Evolutionary conservation across 2,888 invertebrate species (phyloP).

Genomic region (Pollenia angustigena): DNA sequence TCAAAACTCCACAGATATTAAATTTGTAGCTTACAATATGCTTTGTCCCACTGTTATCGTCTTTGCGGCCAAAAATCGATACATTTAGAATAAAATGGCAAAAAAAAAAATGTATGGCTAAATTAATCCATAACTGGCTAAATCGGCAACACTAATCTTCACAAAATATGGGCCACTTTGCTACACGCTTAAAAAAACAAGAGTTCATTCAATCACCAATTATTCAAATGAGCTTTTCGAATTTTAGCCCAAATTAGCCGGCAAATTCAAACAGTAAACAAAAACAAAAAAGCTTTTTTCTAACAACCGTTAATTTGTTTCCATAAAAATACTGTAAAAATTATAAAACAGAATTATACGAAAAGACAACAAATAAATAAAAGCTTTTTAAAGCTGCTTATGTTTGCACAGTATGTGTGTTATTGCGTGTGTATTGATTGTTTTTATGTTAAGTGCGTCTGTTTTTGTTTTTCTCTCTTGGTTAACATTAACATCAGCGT

Average conservation of each 20-base stretch:
- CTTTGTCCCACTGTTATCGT: too few species aligned
- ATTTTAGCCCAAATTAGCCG: conserved; percentile 6
- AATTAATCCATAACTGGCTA: too few species aligned
- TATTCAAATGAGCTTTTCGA: conserved; percentile 54
- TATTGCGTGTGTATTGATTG: neutral
- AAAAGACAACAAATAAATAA: neutral
- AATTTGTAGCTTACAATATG: too few species aligned
- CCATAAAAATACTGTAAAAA: conserved; percentile 36
- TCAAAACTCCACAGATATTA: too few species aligned
- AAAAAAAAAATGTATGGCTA: too few species aligned
- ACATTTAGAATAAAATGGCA: too few species aligned
- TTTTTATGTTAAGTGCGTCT: conserved; percentile 33
- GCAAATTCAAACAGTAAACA: conserved; percentile 40
- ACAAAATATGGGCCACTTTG: too few species aligned
- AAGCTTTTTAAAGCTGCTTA: conserved; percentile 56
- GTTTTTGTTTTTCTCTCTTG: neutral
- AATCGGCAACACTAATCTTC: too few species aligned
- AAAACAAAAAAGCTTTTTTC: conserved; percentile 27
- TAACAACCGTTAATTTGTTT: conserved; percentile 13
- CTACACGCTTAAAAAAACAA: neutral
- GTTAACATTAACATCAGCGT: conserved; percentile 1
- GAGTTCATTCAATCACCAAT: conserved; percentile 42
- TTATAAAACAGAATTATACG: conserved; percentile 1
- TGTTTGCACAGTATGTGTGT: neutral
- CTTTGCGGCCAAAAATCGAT: too few species aligned